Base-by-base conservation (phyloP, 2,113 vertebrate genomes). In the Macquaria australasica region DNA sequence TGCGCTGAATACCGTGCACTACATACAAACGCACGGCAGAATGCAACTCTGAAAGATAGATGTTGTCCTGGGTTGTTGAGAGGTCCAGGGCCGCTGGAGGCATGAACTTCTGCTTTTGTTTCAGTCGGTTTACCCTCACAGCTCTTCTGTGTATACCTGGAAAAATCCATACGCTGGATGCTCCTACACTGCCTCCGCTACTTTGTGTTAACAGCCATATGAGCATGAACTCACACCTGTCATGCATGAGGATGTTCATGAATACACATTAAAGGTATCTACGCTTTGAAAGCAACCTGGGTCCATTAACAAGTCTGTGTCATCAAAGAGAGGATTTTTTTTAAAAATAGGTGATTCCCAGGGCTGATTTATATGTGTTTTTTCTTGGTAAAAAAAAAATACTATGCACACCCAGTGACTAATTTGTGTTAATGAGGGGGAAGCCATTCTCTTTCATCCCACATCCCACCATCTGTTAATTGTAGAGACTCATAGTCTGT, bases 371-470 rank as follows among this genome's bases (percentile, higher is more conserved):
- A 1, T 41, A 6, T 59, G 18, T 0, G 0, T 25, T 73, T 50
- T 59, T 55, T 25, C 4, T 39, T n/a, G 2, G 1, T 9, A 12
- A 62, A 31, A 31, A 31, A 50, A 20, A 55, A 12, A 34, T 5
- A 21, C 9, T 18, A 31, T 5, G 18, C 16, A 45, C 25, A 69
- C 5, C n/a, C n/a, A 50, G 21, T 6, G 3, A 67, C n/a, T 83
- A 18, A 79, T 85, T 74, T 78, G 59, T 60, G 45, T 83, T 81
- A 78, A 82, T 58, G 34, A 66, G 48, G n/a, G 21, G 9, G 8
- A 51, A n/a, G 43, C 56, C 37, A 72, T 83, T 73, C 66, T 37
- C 28, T 76, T 84, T 83, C 6, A 77, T 87, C 68, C 25, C 73
- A 64, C 18, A 0, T n/a, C n/a, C n/a, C 77, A 68, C 39, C 21